Base-by-base conservation (phyloP, 2,797 vertebrate species). In the Morelia viridis region DNA sequence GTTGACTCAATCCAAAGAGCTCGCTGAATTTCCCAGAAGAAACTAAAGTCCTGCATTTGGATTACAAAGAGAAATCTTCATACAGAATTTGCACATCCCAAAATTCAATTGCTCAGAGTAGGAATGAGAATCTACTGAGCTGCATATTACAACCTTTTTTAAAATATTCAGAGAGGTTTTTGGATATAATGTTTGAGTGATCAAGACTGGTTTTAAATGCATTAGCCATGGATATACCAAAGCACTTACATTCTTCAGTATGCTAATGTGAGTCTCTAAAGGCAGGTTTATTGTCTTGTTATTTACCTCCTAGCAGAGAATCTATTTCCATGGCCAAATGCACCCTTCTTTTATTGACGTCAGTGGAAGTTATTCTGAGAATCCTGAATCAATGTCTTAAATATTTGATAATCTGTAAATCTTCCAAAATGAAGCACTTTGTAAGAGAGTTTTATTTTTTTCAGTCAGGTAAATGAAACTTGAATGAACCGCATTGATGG, bases 401-500 rank as follows among this genome's bases (percentile, higher is more conserved):
- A 91, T 91, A 35, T 95, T 96, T 96, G 31, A 92, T 93, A 91
- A 93, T 57, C 90, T 71, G 1, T 92, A 83, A 61, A 89, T 95
- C 92, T 87, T 91, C 80, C 60, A 2, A 94, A 95, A 90, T 57
- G 93, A 94, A 92, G 11, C 15, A 57, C 53, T 94, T 50, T 62
- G 91, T 57, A 91, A 35, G 68, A 95, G 65, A 53, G 50, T 53
- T 53, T 53, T 53, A 8, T 53, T 92, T 91, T 91, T 92, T 24
- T 93, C 35, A 65, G 24, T 22, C 85, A 91, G 88, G 94, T 94
- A 24, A 83, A 68, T 6, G 19, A 83, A 62, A 57, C 35, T 85
- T 87, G 91, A 31, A 91, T 87, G 68, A 94, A n/a, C 28, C 7
- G 24, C 86, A 94, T 93, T 35, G 35, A 35, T 35, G 35, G 35